A percentile compares a stretch with the other conserved stretches of the same genome.
phyloP scores from a whole-genome alignment of 2,113 vertebrate genomes.

The human (Homo sapiens) region GRCh38 chr16:30603501-30604000 shows the following conservation, averaged over 20 bases:
- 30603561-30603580: not conserved
- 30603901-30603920: not conserved
- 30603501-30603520: not conserved
- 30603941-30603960: not conserved
- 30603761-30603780: conserved; percentile 55
- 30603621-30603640: not conserved
- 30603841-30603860: not conserved
- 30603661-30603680: not conserved
- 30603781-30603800: conserved; percentile 12
- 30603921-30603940: not conserved
- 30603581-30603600: not conserved
- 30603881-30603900: not conserved
- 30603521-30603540: not conserved
- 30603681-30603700: not conserved
- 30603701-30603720: not conserved
- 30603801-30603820: not conserved
- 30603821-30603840: conserved; percentile 21
- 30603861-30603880: not conserved
- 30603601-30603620: not conserved
- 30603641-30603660: not conserved
- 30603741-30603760: not conserved
- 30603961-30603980: not conserved
- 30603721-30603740: not conserved
- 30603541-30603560: not conserved
- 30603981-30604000: not conserved